Base-by-base conservation (phyloP, 1,140 invertebrate genomes). In the Dendrolimus kikuchii region DNA sequence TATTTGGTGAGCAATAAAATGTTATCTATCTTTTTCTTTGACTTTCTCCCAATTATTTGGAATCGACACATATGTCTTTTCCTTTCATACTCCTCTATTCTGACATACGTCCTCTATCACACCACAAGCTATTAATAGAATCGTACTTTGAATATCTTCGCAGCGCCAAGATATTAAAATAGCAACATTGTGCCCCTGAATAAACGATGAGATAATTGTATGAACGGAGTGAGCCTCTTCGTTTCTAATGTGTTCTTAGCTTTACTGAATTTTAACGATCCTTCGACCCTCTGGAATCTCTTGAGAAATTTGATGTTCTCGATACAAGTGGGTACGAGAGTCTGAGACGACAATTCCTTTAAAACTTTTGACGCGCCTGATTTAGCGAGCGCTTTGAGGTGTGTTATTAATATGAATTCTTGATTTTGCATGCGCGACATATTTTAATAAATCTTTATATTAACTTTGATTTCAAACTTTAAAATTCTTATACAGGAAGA, bases 191-290 rank as follows among this genome's bases (percentile, higher is more conserved):
- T 3, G 23, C 3, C 23, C 23, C 23, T 23, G 52, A 58, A 60
- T 64, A 64, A 62, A 66, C 57, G 48, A 39, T 44, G 51, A 50
- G 48, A 66, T 68, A 68, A 68, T 66, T 68, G 66, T 68, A 62
- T 62, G 59, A 59, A 57, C 46, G 50, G 37, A 51, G 48, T 47
- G 57, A 59, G 58, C 51, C 59, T 61, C 65, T 63, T 59, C 59
- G 54, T 64, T 58, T 45, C 49, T 66, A 58, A 71, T 65, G 60
- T 60, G 57, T 66, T 64, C 58, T 59, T 59, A 54, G 60, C 59
- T 66, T 67, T 64, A 62, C 68, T 64, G 64, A 67, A 64, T 67
- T 64, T 64, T 59, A 63, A 64, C 57, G 54, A 60, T 41, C 40
- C 55, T 10, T 23, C 55, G 49, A 47, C 48, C 40, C 48, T 44